Base-by-base conservation (phyloP, 2,797 vertebrate genomes). In the Nyctibius grandis region DNA sequence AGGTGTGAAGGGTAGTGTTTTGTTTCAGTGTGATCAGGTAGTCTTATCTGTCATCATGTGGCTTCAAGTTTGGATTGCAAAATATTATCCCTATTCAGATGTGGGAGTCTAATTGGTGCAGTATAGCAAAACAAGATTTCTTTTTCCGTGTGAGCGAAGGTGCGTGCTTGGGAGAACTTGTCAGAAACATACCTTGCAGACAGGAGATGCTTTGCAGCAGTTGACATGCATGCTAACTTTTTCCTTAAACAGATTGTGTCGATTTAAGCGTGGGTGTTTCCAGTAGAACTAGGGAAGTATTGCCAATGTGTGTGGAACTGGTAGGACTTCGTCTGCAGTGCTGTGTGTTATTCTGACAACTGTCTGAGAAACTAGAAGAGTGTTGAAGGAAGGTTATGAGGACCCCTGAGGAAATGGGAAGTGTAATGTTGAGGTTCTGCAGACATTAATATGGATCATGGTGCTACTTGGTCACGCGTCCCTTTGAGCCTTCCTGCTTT, bases 261-360 rank as follows among this genome's bases (percentile, higher is more conserved):
- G 0, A 76, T 85, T 87, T 82, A 87, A 91, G n/a, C 61, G 38
- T 22, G 79, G 57, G 56, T 86, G 80, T 93, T 88, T 50, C 89
- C 63, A 1, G 77, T 50, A 69, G 54, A 73, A 23, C 67, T 59
- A 44, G 59, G 36, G 21, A 69, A 44, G 31, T 57, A n/a, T 63
- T 86, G 42, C 64, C 47, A 21, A 0, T 44, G 20, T 48, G 16
- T 6, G 3, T 67, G 56, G 72, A 88, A 70, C 60, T 56, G 47
- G 44, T 77, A 7, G 80, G 79, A 36, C 68, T 92, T 95, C 60
- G 80, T 74, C 78, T 85, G 56, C 63, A 61, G 61, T 0, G 0
- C 40, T 44, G 2, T 42, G 23, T 48, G 53, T 65, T 78, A 31
- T 20, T 86, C 42, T 81, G 83, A 88, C 57, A 60, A 1, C 45